Evolutionary conservation across 2,888 invertebrate species (phyloP).

Genomic region (Macropis europaea): DNA sequence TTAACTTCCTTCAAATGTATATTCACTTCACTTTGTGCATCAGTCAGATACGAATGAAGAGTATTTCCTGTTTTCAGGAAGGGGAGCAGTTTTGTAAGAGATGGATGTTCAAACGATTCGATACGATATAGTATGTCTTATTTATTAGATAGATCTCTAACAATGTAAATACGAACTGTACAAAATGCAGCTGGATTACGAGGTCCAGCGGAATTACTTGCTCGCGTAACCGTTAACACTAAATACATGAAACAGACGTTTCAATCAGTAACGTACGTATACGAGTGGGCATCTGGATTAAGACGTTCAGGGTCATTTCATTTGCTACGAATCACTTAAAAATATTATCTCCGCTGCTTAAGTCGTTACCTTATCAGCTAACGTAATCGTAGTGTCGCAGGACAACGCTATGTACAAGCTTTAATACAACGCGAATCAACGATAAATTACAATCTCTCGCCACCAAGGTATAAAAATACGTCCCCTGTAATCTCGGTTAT

Average conservation of each 20-base stretch:
- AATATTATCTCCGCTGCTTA: slow-evolving; percentile 1
- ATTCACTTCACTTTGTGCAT: not conserved
- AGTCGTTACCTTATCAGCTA: slow-evolving; percentile 33
- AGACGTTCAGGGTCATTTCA: too few species aligned
- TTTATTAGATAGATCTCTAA: slow-evolving; percentile 58
- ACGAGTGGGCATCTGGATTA: too few species aligned
- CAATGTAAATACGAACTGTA: slow-evolving; percentile 69
- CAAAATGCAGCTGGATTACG: slow-evolving; percentile 55
- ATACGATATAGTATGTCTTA: slow-evolving; percentile 20
- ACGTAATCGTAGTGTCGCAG: slow-evolving; percentile 57
- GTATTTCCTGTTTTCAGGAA: slow-evolving; percentile 4
- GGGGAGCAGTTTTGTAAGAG: not conserved
- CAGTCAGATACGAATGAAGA: slow-evolving; percentile 15
- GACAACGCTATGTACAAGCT: slow-evolving; percentile 71
- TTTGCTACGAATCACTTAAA: too few species aligned
- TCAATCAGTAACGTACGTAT: slow-evolving; percentile 32
- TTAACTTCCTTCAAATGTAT: not conserved
- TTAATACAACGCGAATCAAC: slow-evolving; percentile 65
- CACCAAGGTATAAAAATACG: not conserved
- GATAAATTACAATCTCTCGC: not conserved
- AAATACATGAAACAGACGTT: slow-evolving; percentile 32
- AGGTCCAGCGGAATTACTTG: slow-evolving; percentile 19
- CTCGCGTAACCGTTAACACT: slow-evolving; percentile 30
- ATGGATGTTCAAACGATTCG: slow-evolving; percentile 7
- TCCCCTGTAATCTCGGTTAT: not conserved